A percentile compares a stretch with the other conserved stretches of the same genome.
Conservation (phyloP, 2,113 vertebrate genomes). For the Oreochromis tanganicae region DNA sequence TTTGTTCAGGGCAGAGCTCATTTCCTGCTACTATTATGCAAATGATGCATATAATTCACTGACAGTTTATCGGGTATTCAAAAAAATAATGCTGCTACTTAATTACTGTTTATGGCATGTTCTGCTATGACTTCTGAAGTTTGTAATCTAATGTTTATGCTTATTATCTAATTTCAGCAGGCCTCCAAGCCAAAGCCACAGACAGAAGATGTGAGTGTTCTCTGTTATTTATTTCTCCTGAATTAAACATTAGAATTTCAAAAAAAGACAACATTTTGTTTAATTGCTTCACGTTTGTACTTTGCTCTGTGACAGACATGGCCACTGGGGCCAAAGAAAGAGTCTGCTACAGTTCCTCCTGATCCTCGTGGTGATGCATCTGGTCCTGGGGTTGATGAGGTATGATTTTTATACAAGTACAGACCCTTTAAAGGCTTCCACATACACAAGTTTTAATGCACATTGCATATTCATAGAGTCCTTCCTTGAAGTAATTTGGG, state of each 20-base stretch:
- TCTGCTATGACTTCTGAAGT: background rate
- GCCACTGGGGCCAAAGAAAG: constrained; percentile 38
- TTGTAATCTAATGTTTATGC: background rate
- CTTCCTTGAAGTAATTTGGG: background rate
- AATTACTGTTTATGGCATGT: background rate
- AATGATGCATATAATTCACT: background rate
- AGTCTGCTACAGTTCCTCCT: constrained; percentile 48
- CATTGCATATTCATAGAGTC: background rate
- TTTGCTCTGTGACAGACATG: constrained; percentile 26
- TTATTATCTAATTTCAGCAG: constrained; percentile 30
- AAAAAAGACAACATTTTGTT: background rate
- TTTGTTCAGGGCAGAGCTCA: background rate
- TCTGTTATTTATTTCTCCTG: background rate
- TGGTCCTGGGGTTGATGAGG: constrained; percentile 63
- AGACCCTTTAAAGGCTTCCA: background rate
- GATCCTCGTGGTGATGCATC: constrained; percentile 66
- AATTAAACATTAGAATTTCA: background rate
- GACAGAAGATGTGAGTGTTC: constrained; percentile 40
- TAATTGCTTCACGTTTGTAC: background rate
- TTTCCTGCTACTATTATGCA: background rate
- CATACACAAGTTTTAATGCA: background rate
- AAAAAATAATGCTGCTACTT: background rate
- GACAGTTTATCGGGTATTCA: background rate
- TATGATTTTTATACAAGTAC: background rate
- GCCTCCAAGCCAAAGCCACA: constrained; percentile 40